Evolutionary conservation across 2,888 invertebrate species (phyloP).

Genomic region (Petrophora chlorosata): DNA sequence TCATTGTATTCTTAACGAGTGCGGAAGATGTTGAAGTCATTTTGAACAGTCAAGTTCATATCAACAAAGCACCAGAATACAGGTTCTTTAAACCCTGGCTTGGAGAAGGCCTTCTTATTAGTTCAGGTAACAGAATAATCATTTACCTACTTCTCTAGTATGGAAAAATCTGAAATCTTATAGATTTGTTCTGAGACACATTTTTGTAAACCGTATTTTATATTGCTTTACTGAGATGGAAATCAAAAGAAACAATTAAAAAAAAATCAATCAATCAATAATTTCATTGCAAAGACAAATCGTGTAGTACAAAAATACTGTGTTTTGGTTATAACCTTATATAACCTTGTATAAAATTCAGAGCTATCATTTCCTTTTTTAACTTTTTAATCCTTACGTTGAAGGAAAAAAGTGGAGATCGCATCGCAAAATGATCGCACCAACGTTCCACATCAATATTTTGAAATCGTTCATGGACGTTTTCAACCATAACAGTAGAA

Average conservation of each 20-base stretch:
- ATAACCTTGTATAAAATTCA: too few species aligned
- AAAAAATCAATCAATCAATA: not conserved
- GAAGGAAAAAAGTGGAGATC: slow-evolving; percentile 92
- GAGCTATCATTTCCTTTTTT: too few species aligned
- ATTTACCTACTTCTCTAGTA: not conserved
- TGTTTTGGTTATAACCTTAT: too few species aligned
- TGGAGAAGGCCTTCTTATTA: slow-evolving; percentile 90
- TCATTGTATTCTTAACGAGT: slow-evolving; percentile 86
- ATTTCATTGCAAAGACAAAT: too few species aligned
- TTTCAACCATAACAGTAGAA: slow-evolving; percentile 89
- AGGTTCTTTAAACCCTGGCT: slow-evolving; percentile 91
- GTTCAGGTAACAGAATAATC: slow-evolving; percentile 60
- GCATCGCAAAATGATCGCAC: slow-evolving; percentile 92
- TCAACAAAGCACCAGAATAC: slow-evolving; percentile 90
- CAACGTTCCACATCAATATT: slow-evolving; percentile 93
- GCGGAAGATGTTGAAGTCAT: slow-evolving; percentile 90
- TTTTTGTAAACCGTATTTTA: too few species aligned
- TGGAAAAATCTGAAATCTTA: too few species aligned
- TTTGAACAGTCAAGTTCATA: slow-evolving; percentile 88
- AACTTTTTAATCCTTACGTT: too few species aligned
- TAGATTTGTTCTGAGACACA: too few species aligned
- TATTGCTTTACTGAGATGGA: too few species aligned
- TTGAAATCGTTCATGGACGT: slow-evolving; percentile 90
- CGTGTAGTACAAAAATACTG: too few species aligned
- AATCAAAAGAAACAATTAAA: not conserved